Percentiles rank a stretch among this genome's conserved stretches.
phyloP scores from a whole-genome alignment of 2,888 invertebrate species.

The Thalpophila matura region DNA sequence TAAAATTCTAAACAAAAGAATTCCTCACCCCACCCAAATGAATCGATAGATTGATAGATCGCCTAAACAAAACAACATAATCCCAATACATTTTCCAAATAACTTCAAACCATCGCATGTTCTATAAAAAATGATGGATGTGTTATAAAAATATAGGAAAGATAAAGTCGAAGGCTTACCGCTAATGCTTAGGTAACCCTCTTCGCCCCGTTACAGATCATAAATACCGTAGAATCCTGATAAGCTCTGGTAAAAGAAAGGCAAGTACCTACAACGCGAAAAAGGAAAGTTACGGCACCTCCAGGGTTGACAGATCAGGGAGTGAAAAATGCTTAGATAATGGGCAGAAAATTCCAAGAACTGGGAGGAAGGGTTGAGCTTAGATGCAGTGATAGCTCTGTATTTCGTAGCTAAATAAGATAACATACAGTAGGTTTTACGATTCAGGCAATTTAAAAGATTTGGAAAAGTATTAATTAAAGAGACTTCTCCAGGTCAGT shows the following conservation, averaged over 20 bases:
- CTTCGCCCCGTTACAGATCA: constrained; percentile 76
- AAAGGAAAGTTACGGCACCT: constrained; percentile 56
- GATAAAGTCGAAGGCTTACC: constrained; percentile 79
- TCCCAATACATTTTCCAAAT: constrained; percentile 58
- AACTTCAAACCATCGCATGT: constrained; percentile 56
- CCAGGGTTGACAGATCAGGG: constrained; percentile 61
- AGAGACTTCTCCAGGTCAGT: not conserved
- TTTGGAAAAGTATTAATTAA: not conserved
- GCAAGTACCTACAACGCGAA: constrained; percentile 59
- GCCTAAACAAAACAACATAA: constrained; percentile 41
- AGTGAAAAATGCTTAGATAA: constrained; percentile 55
- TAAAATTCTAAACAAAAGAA: constrained; percentile 20
- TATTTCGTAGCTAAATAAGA: not conserved
- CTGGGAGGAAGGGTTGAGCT: constrained; percentile 1
- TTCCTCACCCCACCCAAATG: constrained; percentile 2
- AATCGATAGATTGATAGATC: constrained; percentile 59
- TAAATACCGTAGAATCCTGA: constrained; percentile 81
- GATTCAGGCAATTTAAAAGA: not conserved
- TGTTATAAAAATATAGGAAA: constrained; percentile 74
- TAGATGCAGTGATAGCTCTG: constrained; percentile 20
- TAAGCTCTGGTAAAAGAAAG: constrained; percentile 78
- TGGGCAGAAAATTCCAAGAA: constrained; percentile 27
- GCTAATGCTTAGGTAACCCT: constrained; percentile 76
- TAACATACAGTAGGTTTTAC: not conserved
- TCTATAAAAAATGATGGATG: constrained; percentile 71